phyloP scores from a whole-genome alignment of 1,140 invertebrate species.

The Apis florea region DNA sequence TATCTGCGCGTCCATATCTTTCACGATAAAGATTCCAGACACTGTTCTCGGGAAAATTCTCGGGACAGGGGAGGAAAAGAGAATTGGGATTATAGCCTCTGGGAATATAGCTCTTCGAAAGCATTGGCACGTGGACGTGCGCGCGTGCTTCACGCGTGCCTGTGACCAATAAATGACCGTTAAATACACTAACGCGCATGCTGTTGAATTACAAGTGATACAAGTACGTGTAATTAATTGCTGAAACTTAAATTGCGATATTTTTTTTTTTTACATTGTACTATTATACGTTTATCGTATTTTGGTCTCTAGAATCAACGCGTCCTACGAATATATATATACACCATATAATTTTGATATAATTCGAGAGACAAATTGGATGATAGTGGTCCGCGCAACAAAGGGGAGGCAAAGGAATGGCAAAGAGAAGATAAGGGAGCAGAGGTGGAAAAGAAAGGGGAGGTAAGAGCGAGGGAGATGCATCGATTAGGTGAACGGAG shows the following conservation, averaged over 20 bases:
- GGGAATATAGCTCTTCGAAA: neutral
- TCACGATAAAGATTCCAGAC: neutral
- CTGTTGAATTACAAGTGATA: conserved; percentile 32
- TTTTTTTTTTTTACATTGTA: too few species aligned
- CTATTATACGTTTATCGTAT: too few species aligned
- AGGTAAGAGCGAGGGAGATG: neutral
- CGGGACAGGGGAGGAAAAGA: neutral
- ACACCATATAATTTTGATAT: conserved; percentile 70
- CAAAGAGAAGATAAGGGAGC: neutral
- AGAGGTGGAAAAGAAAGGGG: conserved; percentile 6
- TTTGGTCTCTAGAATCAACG: too few species aligned
- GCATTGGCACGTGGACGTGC: neutral
- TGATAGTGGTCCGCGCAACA: conserved; percentile 35
- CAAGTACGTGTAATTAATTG: neutral
- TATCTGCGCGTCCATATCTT: neutral
- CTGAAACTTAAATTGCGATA: too few species aligned
- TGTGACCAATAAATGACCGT: conserved; percentile 18
- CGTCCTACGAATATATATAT: too few species aligned
- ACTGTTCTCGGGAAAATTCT: too few species aligned
- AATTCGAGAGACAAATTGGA: conserved; percentile 64
- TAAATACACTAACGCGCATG: neutral
- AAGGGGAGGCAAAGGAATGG: conserved; percentile 21
- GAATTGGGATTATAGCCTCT: neutral
- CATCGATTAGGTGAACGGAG: conserved; percentile 3
- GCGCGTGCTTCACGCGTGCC: neutral